Base-by-base conservation (phyloP, 2,797 vertebrate species). In the Ataeniobius toweri region DNA sequence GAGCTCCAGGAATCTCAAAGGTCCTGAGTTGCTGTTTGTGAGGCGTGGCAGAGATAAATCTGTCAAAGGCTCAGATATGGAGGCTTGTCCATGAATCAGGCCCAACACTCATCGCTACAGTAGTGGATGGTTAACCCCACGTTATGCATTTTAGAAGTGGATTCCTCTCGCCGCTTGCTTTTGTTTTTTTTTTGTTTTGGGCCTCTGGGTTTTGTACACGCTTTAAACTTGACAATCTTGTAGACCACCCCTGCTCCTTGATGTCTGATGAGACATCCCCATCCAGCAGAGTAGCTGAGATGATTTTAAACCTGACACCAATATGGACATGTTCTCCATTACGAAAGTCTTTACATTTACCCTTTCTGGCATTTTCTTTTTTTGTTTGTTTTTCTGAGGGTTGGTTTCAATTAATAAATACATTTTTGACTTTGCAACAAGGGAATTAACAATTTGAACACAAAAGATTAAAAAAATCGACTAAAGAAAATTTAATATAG, bases 31-130 rank as follows among this genome's bases (percentile, higher is more conserved):
- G 71, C 77, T 87, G 77, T 83, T 80, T 24, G 67, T 67, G 71
- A 85, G 89, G 89, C 79, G 89, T 86, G 91, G 79, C 36, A 22
- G 68, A 74, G 67, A 90, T 92, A 91, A 89, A 88, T 88, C 88
- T 84, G 80, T 87, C 83, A 86, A 26, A 0, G 68, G 72, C 67
- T 82, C 59, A 48, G 79, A 91, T 91, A 76, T 74, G 50, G 75
- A 85, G 82, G 68, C 59, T 31, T 1, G 0, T 44, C 65, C 14
- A 67, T 83, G 81, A 90, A 86, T 90, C 85, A 78, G 61, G 73
- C 31, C 41, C 18, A 67, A 80, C 79, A 78, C 39, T 77, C 24
- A 76, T 26, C 5, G 74, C 26, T 80, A 71, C 79, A 79, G 76
- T 71, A 86, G 76, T 76, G 50, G 55, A 83, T 84, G 75, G 77